Evolutionary conservation across 2,888 invertebrate genomes (phyloP), one percentile per base, ranked within the genome.

Genomic region (Netelia virgata): DNA sequence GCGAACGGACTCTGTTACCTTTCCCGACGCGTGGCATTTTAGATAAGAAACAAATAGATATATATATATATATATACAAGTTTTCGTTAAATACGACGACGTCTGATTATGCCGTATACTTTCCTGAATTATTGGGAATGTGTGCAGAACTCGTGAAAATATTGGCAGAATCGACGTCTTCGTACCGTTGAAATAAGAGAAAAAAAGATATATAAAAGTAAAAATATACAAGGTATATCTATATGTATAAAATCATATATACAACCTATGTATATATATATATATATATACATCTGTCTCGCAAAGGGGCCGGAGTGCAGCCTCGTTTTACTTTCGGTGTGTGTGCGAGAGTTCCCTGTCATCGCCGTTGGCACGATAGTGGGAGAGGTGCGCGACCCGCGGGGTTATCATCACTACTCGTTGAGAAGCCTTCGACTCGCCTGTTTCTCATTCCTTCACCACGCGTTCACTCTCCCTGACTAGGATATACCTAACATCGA

Each of bases 321-420:
- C 80, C 73, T 74, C 84, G 84, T 77, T 87, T 87, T 85, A 87
- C 83, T 83, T 84, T 81, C 20, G 72, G 83, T 79, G 68, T 81
- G 84, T 85, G 80, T 59, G 81, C 76, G 66, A 86, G 16, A n/a
- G 28, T 73, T 66, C 47, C 43, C 59, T 72, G 63, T 16, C 47
- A 73, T 50, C 80, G 64, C 72, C 43, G 81, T 72, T 47, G 16
- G 85, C 73, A 87, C 85, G 86, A 89, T 89, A 90, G 92, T 89
- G 91, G 91, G 91, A 91, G 92, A 92, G 91, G 91, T 91, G 91
- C 89, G 91, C 90, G 92, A 92, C 92, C 92, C 88, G 80, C 70
- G 88, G 36, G 92, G 92, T 92, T 93, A 93, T 93, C 92, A 88
- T 85, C 78, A 53, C 78, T 78, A 77, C 59, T 70, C 28, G 6